phyloP scores from a whole-genome alignment of 1,140 invertebrate genomes.

The Streblospio benedicti region DNA sequence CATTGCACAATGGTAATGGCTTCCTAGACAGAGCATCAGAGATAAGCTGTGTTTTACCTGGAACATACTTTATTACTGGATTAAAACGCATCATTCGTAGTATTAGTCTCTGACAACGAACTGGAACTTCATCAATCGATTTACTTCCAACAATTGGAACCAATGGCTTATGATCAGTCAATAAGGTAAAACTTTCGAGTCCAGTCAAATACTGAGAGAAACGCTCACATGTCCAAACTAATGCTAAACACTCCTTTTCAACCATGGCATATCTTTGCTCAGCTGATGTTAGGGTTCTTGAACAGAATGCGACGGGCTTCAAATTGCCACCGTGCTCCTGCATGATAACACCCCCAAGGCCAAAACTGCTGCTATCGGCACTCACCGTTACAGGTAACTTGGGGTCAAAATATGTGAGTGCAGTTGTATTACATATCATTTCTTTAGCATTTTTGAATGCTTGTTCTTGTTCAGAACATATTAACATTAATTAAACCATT shows the following conservation, averaged over 20 bases:
- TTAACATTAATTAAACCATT: no score
- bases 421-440: constrained; percentile 1
- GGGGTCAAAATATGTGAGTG: constrained; percentile 5
- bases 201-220: constrained; percentile 50
- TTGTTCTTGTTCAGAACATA: no score
- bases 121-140: constrained; percentile 13
- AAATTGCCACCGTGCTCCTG: constrained; percentile 16
- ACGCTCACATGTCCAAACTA: constrained; percentile 39
- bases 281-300: constrained; percentile 40
- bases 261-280: constrained; percentile 48
- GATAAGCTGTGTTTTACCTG: constrained; percentile 20
- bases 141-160: constrained; percentile 13
- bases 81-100: constrained; percentile 17
- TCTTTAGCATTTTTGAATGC: no score
- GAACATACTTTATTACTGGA: constrained; percentile 11
- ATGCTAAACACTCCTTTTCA: constrained; percentile 44
- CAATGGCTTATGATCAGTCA: constrained; percentile 38
- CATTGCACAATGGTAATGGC: no score
- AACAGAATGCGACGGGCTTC: constrained; percentile 43
- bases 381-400: constrained; percentile 13
- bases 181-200: constrained; percentile 29
- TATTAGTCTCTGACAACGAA: constrained; percentile 18
- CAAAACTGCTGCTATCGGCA: constrained; percentile 22
- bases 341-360: constrained; percentile 18
- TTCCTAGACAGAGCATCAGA: constrained; percentile 19